phyloP scores from a whole-genome alignment of 1,140 invertebrate species.

The Drosophila ohnishii region DNA sequence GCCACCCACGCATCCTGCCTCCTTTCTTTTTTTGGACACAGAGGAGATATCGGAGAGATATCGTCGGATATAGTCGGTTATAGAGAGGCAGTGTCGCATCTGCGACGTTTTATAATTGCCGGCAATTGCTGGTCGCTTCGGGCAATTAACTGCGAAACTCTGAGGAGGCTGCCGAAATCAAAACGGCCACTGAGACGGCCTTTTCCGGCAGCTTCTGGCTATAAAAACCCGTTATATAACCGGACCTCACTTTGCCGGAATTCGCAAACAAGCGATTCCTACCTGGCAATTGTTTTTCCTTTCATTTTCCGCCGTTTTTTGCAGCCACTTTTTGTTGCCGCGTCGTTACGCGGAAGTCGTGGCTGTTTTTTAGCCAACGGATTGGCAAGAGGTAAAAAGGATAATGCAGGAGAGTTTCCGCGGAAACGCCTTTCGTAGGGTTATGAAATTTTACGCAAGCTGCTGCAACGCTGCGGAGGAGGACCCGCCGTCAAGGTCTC shows the following conservation, averaged over 20 bases:
- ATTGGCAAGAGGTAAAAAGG: slow-evolving; percentile 81
- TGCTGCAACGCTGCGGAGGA: slow-evolving; percentile 15
- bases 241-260: slow-evolving; percentile 54
- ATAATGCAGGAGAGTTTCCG: slow-evolving; percentile 44
- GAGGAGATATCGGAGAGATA: not conserved
- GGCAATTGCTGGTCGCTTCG: slow-evolving; percentile 49
- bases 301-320: slow-evolving; percentile 26
- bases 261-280: slow-evolving; percentile 9
- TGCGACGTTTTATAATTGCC: slow-evolving; percentile 76
- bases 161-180: slow-evolving; percentile 29
- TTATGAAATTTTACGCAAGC: slow-evolving; percentile 81
- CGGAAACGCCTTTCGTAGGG: slow-evolving; percentile 54
- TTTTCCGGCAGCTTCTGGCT: slow-evolving; percentile 1
- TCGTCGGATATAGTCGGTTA: not conserved
- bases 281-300: slow-evolving; percentile 22
- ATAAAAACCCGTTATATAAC: slow-evolving; percentile 77
- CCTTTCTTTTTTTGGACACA: not conserved
- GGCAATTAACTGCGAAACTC: slow-evolving; percentile 58
- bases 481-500: slow-evolving; percentile 42
- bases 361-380: slow-evolving; percentile 71
- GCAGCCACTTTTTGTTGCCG: slow-evolving; percentile 14
- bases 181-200: not conserved
- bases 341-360: slow-evolving; percentile 55
- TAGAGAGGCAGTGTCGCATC: slow-evolving; percentile 59
- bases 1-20: slow-evolving; percentile 25